Evolutionary conservation across 2,888 invertebrate species (phyloP).

Genomic region (Erynnis tages): DNA sequence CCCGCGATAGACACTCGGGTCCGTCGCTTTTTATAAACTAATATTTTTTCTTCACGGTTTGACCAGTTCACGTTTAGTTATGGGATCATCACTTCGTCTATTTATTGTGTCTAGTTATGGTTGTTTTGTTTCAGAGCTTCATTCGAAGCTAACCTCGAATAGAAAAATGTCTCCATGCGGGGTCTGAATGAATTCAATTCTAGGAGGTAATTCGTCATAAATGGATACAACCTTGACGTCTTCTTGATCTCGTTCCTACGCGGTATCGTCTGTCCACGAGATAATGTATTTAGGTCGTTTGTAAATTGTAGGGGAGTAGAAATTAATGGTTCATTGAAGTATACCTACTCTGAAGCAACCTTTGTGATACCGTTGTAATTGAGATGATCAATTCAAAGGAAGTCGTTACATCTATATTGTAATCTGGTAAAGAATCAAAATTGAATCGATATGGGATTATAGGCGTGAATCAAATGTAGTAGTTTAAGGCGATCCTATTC

Average conservation of each 20-base stretch:
- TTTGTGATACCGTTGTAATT: conserved; percentile 33
- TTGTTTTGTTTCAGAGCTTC: conserved; percentile 28
- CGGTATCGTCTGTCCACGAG: conserved; percentile 57
- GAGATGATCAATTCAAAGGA: conserved; percentile 1
- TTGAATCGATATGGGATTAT: too few species aligned
- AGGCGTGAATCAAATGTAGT: too few species aligned
- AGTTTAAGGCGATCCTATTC: too few species aligned
- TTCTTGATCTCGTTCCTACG: conserved; percentile 73
- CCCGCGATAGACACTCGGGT: conserved; percentile 48
- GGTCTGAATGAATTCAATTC: conserved; percentile 32
- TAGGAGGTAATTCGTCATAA: conserved; percentile 66
- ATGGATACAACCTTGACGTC: conserved; percentile 76
- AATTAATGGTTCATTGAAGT: conserved; percentile 49
- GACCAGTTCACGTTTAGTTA: conserved; percentile 43
- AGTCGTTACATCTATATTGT: too few species aligned
- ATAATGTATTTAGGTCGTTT: conserved; percentile 63
- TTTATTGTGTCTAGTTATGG: conserved; percentile 32
- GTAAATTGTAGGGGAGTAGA: conserved; percentile 51
- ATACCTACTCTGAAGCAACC: conserved; percentile 37
- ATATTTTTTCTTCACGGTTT: conserved; percentile 50
- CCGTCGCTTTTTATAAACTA: conserved; percentile 53
- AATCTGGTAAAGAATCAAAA: too few species aligned
- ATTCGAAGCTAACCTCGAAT: conserved; percentile 19
- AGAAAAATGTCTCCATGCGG: conserved; percentile 16
- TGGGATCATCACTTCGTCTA: conserved; percentile 40